phyloP scores from a whole-genome alignment of 2,888 invertebrate genomes.

The Neocrepidodera transversa region DNA sequence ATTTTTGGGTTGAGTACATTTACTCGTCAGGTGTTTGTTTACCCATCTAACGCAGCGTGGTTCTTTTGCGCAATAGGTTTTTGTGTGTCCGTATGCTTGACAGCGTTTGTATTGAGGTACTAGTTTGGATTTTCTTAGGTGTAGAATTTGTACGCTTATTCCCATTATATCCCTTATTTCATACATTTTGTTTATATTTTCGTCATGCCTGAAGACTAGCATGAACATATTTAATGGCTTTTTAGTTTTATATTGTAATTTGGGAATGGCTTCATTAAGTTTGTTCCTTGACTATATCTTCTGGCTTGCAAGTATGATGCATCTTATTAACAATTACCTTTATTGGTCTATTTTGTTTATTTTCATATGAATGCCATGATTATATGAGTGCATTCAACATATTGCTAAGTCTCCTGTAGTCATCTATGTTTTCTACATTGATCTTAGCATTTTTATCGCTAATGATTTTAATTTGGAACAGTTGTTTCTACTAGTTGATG shows the following conservation, averaged over 20 bases:
- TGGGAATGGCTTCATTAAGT: constrained; percentile 13
- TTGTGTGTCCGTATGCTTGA: constrained; percentile 15
- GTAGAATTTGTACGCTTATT: constrained; percentile 10
- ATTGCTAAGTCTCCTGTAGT: background rate
- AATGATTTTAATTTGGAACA: constrained; percentile 7
- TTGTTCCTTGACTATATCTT: constrained; percentile 16
- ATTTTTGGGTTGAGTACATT: constrained; percentile 18
- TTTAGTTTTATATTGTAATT: constrained; percentile 23
- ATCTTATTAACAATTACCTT: constrained; percentile 15
- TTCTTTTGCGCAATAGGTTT: constrained; percentile 23
- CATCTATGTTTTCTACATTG: constrained; percentile 9
- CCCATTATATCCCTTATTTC: background rate
- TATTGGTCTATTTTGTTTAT: background rate
- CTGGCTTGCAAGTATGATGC: constrained; percentile 16
- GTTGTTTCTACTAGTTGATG: constrained; percentile 9
- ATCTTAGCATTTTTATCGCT: constrained; percentile 14
- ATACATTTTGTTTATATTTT: constrained; percentile 27
- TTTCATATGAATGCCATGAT: background rate
- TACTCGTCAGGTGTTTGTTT: constrained; percentile 14
- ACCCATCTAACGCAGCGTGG: constrained; percentile 37
- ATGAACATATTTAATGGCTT: constrained; percentile 13
- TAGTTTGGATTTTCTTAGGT: constrained; percentile 21
- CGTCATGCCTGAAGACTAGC: constrained; percentile 23
- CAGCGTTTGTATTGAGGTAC: constrained; percentile 28
- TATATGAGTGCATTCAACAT: background rate